Base-by-base conservation (phyloP, 2,113 vertebrate genomes). In the Vicugna pacos region DNA sequence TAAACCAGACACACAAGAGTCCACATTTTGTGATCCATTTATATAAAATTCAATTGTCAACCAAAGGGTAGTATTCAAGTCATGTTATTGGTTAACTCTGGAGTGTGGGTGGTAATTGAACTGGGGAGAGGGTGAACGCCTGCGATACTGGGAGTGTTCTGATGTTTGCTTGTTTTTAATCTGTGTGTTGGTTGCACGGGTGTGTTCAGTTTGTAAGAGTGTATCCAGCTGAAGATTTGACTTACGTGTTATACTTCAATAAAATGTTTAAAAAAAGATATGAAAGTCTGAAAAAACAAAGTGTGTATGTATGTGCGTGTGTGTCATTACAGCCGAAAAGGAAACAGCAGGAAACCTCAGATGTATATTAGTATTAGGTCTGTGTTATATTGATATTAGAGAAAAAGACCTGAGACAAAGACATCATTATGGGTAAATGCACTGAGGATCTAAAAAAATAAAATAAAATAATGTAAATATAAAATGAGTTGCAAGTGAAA, bases 91-190 rank as follows among this genome's bases (percentile, higher is more conserved):
- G 50, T 2, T 22, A 65, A 52, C 22, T 22, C 11, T 13, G n/a
- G 62, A 38, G 15, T 2, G 0, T 20, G 19, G 28, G 22, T 42
- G 30, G 28, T 13, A 0, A 30, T 13, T 38, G 13, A 35, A 35
- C 19, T 0, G 13, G 13, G 13, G 30, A 4, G 20, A 16, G 11
- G 20, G 0, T 11, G 56, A n/a, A 19, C 3, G 6, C 8, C 2
- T 10, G 8, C 7, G 19, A 7, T 19, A 19, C 48, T 19, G 26
- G 8, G 6, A n/a, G 17, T 32, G 5, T 22, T 76, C 17, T 26
- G 62, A 35, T 52, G 62, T 5, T 22, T 13, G 5, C 8, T n/a
- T 72, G 60, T 14, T 91, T 82, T 65, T 77, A 32, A 32, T 54
- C 22, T 73, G 38, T 60, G 48, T 56, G 3, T 4, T 14, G 48